Evolutionary conservation across 2,797 vertebrate species (phyloP).

Genomic region (Leucoraja ocellata): DNA sequence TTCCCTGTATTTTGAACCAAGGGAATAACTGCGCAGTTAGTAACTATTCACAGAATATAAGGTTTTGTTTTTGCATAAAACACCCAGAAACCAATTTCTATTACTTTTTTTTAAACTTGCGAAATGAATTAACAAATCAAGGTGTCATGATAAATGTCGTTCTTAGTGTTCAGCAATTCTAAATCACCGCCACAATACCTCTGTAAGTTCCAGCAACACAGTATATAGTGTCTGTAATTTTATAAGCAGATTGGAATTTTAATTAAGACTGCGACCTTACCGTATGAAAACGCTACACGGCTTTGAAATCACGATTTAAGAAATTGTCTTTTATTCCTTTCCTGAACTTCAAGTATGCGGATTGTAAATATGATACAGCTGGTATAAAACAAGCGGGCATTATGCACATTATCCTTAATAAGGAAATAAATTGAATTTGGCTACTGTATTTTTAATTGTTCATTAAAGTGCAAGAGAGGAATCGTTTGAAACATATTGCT

Average conservation of each 20-base stretch:
- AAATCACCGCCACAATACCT: background rate
- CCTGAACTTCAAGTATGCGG: background rate
- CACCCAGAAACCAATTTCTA: background rate
- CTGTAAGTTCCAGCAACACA: background rate
- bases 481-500: background rate
- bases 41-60: background rate
- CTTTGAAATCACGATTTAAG: background rate
- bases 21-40: background rate
- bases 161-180: background rate
- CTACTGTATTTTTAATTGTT: slow-evolving; percentile 21
- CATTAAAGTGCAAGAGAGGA: background rate
- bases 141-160: background rate
- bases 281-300: background rate
- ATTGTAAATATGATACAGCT: background rate
- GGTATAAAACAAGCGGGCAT: background rate
- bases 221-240: background rate
- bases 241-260: slow-evolving; percentile 13
- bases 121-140: background rate
- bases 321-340: background rate
- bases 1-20: background rate
- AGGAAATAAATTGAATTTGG: slow-evolving; percentile 30
- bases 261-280: background rate
- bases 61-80: background rate
- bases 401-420: background rate
- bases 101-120: background rate